phyloP scores from a whole-genome alignment of 2,113 vertebrate genomes.

The Leiothrix lutea region DNA sequence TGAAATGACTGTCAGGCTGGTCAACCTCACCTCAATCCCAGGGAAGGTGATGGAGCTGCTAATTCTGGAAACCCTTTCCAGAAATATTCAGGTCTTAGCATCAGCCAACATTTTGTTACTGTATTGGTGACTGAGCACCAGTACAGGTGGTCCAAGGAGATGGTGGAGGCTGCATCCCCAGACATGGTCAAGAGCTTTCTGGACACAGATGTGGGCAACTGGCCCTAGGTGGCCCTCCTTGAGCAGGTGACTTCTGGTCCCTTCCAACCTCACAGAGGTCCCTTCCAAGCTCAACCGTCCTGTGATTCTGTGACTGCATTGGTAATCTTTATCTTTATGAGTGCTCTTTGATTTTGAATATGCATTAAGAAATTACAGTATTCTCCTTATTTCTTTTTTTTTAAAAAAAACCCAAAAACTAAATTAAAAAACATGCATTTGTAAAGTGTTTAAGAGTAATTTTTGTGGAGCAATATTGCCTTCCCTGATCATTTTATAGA shows the following conservation, averaged over 20 bases:
- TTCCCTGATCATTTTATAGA: neutral
- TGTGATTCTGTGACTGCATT: neutral
- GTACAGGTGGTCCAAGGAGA: no score
- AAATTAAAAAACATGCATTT: neutral
- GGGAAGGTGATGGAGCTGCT: neutral
- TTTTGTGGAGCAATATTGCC: neutral
- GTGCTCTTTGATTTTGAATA: neutral
- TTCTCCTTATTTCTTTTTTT: neutral
- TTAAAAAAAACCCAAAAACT: neutral
- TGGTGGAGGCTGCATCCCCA: neutral
- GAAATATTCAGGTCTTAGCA: neutral
- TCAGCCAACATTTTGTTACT: neutral
- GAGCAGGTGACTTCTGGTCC: neutral
- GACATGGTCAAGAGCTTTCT: neutral
- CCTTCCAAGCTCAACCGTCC: neutral
- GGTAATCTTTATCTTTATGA: neutral
- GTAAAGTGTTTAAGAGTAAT: neutral
- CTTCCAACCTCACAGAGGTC: neutral
- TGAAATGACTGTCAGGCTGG: neutral
- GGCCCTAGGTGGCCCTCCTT: neutral
- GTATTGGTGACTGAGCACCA: neutral
- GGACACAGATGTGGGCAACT: neutral
- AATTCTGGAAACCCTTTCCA: neutral
- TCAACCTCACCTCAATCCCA: neutral
- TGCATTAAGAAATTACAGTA: neutral